These are phyloP conservation scores for Crematogaster levior DNA, from an alignment of 2,888 invertebrate genomes.

Conservation along the genomic window DNA sequence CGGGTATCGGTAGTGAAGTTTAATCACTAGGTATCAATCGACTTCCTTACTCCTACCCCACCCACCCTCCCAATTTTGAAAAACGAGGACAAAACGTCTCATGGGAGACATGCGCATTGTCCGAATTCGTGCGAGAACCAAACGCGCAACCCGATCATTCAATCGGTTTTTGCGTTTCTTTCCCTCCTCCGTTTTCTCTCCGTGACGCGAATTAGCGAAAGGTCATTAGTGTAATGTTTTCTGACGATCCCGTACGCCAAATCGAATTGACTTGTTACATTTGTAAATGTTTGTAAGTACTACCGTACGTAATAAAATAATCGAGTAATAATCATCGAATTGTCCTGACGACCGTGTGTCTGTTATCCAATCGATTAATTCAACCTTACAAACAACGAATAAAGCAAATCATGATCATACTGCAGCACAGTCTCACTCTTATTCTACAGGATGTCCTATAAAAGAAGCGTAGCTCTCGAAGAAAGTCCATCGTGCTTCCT, in stretches of 20 bases:
- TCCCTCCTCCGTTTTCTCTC: slow-evolving; percentile 21
- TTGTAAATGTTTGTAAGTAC: slow-evolving; percentile 85
- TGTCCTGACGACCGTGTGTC: slow-evolving; percentile 48
- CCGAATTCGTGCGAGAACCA: slow-evolving; percentile 35
- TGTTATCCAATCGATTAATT: slow-evolving; percentile 57
- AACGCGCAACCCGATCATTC: slow-evolving; percentile 45
- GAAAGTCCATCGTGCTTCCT: not conserved
- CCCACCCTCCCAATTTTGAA: not conserved
- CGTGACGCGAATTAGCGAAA: slow-evolving; percentile 63
- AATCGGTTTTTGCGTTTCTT: slow-evolving; percentile 52
- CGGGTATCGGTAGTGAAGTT: slow-evolving; percentile 36
- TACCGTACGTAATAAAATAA: slow-evolving; percentile 82
- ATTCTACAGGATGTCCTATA: slow-evolving; percentile 33
- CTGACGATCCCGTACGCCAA: slow-evolving; percentile 82
- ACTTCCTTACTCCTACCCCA: not conserved
- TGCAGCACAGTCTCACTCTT: slow-evolving; percentile 48
- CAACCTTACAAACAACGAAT: slow-evolving; percentile 68
- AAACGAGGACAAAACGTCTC: slow-evolving; percentile 24
- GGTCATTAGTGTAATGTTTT: slow-evolving; percentile 78
- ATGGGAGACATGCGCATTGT: slow-evolving; percentile 24
- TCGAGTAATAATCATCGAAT: slow-evolving; percentile 79
- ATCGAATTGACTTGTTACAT: slow-evolving; percentile 84
- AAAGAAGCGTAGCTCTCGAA: not conserved
- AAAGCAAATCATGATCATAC: slow-evolving; percentile 63
- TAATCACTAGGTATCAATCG: slow-evolving; percentile 29